These are phyloP conservation scores for Ascaphus truei DNA, from an alignment of 2,113 vertebrate genomes.

Conservation along the genomic window DNA sequence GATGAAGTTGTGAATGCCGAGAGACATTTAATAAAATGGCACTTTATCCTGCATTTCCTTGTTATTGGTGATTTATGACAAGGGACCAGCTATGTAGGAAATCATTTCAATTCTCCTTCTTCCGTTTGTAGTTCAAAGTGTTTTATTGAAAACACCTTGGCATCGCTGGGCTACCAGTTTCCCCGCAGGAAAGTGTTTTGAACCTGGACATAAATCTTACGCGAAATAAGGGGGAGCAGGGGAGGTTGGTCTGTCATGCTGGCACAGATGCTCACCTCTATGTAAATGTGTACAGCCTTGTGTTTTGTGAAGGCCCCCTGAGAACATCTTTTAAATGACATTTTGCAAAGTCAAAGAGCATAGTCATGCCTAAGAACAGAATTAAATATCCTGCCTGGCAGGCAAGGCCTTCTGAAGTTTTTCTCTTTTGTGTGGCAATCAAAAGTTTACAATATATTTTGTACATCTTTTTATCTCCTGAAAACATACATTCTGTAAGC, in stretches of 20 bases:
- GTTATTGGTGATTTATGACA: slow-evolving; percentile 46
- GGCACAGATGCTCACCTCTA: slow-evolving; percentile 33
- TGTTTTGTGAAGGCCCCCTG: slow-evolving; percentile 13
- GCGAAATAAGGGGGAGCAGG: not conserved
- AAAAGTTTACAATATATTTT: slow-evolving; percentile 8
- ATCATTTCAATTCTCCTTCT: slow-evolving; percentile 33
- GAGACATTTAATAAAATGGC: slow-evolving; percentile 42
- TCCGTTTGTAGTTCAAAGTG: slow-evolving; percentile 33
- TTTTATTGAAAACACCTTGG: slow-evolving; percentile 40
- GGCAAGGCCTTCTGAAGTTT: slow-evolving; percentile 1
- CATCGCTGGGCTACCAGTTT: slow-evolving; percentile 16
- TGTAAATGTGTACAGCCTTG: slow-evolving; percentile 33
- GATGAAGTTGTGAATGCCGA: slow-evolving; percentile 45
- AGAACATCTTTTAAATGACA: slow-evolving; percentile 41
- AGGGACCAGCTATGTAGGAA: slow-evolving; percentile 26
- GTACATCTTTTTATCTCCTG: not conserved
- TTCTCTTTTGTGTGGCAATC: not conserved
- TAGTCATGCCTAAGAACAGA: slow-evolving; percentile 33
- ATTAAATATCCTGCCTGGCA: slow-evolving; percentile 30
- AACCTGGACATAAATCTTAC: slow-evolving; percentile 38
- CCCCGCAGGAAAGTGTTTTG: slow-evolving; percentile 40
- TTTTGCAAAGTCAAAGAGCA: slow-evolving; percentile 49
- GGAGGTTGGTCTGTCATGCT: not conserved
- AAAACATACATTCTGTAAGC: not conserved
- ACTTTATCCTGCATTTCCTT: slow-evolving; percentile 43